Evolutionary conservation across 2,113 vertebrate species (phyloP).

Genomic region (Anarrhichthys ocellatus): DNA sequence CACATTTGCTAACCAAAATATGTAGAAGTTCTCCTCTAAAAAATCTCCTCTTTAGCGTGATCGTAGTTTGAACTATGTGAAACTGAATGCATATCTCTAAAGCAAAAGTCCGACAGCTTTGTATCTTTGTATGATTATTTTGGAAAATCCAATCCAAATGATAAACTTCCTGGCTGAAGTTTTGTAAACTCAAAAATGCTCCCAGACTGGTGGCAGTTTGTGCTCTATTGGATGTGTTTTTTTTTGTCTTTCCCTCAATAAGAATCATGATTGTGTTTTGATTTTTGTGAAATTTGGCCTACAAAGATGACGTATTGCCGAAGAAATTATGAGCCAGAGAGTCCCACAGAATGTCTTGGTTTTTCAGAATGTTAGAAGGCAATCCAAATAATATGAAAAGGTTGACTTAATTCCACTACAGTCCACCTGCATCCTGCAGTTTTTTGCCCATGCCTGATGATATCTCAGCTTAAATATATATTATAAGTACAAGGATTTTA

Average conservation of each 20-base stretch:
- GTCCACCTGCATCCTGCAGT: not conserved
- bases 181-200: not conserved
- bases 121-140: not conserved
- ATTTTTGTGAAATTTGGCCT: conserved; percentile 16
- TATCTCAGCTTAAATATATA: not conserved
- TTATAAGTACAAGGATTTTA: not conserved
- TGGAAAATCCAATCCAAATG: not conserved
- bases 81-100: not conserved
- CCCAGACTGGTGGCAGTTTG: not conserved
- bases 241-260: conserved; percentile 7
- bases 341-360: not conserved
- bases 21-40: not conserved
- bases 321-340: not conserved
- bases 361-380: not conserved
- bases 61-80: not conserved
- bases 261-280: conserved; percentile 15
- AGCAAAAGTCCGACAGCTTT: conserved; percentile 2
- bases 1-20: not conserved
- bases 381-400: not conserved
- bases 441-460: not conserved
- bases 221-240: conserved; percentile 3
- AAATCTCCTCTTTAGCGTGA: not conserved
- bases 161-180: not conserved
- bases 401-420: not conserved
- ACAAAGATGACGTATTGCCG: conserved; percentile 1